Conservation (phyloP, 2,797 vertebrate species). For the Mico argentatus region DNA sequence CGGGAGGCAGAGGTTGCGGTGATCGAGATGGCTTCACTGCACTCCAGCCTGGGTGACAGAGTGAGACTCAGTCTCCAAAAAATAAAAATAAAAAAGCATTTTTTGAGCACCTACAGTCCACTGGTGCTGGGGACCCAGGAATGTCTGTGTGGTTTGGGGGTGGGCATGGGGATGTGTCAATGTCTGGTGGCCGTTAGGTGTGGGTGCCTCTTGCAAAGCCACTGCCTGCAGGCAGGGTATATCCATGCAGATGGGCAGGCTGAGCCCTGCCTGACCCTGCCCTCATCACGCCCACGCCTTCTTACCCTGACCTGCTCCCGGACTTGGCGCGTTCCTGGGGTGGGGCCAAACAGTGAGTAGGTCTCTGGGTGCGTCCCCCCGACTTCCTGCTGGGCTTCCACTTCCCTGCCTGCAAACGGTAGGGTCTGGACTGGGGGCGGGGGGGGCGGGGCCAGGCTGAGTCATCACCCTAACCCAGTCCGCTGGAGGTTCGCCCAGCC, state of each 20-base stretch:
- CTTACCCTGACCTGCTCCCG: neutral
- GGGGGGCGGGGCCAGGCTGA: neutral
- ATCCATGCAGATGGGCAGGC: neutral
- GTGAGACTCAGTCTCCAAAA: too few species aligned
- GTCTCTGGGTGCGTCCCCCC: neutral
- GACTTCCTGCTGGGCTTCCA: neutral
- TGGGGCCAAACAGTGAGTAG: neutral
- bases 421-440: neutral
- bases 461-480: neutral
- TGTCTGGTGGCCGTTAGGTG: neutral
- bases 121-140: neutral
- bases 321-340: neutral
- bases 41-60: too few species aligned
- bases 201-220: neutral
- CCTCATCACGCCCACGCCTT: neutral
- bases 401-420: neutral
- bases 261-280: accelerated
- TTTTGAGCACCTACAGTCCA: neutral
- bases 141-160: neutral
- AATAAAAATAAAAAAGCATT: too few species aligned
- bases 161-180: neutral
- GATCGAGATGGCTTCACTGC: too few species aligned
- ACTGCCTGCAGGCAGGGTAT: neutral
- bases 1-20: too few species aligned
- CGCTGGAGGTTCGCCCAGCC: too few species aligned